phyloP scores from a whole-genome alignment of 37 sponge, comb jelly and placozoan species.

The Cliona cf. orientalis region DNA sequence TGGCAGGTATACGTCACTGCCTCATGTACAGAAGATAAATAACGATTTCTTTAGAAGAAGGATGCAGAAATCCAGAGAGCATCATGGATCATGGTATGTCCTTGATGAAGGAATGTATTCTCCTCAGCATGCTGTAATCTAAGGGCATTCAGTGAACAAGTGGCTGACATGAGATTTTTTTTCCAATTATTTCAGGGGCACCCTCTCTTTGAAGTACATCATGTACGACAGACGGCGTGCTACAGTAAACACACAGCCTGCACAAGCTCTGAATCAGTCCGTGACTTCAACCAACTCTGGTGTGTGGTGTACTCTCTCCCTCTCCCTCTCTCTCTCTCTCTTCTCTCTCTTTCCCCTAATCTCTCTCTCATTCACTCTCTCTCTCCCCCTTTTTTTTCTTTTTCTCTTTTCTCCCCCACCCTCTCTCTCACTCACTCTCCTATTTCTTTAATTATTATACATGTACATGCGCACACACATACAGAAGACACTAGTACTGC shows the following conservation, averaged over 20 bases:
- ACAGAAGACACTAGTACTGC: background rate
- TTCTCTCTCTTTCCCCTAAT: no score
- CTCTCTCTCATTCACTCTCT: no score
- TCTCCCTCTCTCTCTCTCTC: no score
- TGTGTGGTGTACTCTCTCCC: no score
- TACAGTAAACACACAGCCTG: no score
- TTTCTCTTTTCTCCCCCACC: no score
- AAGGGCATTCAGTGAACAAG: background rate
- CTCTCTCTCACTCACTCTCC: no score
- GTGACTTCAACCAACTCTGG: no score
- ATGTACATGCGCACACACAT: background rate
- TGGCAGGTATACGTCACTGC: background rate
- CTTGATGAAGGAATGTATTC: background rate
- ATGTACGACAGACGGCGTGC: no score
- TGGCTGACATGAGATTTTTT: background rate
- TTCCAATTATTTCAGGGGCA: background rate
- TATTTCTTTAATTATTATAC: background rate
- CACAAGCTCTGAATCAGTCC: no score
- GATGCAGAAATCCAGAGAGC: background rate
- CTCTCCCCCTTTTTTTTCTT: no score
- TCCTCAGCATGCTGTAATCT: background rate
- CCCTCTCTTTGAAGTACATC: background rate
- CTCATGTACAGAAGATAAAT: constrained; percentile 11
- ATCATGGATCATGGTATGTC: background rate
- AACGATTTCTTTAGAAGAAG: background rate